Evolutionary conservation across 2,113 vertebrate species (phyloP).

Genomic region (Salvelinus alpinus): DNA sequence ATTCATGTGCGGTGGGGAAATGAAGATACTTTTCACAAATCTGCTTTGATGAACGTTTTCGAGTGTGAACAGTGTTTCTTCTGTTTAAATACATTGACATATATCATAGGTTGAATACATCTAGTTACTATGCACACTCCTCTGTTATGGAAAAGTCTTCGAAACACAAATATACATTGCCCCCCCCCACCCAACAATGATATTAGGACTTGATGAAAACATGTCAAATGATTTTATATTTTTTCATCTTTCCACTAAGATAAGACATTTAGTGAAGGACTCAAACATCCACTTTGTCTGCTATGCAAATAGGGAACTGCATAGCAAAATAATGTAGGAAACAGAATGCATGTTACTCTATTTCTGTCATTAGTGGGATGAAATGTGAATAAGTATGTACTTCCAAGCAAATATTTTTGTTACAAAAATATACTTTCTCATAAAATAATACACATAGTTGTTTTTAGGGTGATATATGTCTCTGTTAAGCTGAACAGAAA

Average conservation of each 20-base stretch:
- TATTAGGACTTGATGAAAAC: conserved; percentile 39
- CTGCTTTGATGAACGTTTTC: background rate
- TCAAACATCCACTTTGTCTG: conserved; percentile 19
- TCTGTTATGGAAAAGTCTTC: conserved; percentile 22
- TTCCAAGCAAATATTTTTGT: conserved; percentile 71
- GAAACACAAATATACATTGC: conserved; percentile 32
- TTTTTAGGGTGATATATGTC: conserved; percentile 67
- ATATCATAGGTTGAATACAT: conserved; percentile 39
- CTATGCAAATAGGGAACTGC: conserved; percentile 43
- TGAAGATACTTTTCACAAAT: background rate
- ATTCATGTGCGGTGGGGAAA: conserved; percentile 4
- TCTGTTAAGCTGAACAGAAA: conserved; percentile 77
- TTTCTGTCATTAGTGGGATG: conserved; percentile 37
- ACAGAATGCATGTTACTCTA: conserved; percentile 17
- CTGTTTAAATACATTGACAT: conserved; percentile 13
- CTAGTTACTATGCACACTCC: conserved; percentile 12
- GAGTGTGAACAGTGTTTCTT: background rate
- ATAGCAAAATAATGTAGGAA: conserved; percentile 30
- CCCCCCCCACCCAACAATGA: conserved; percentile 22
- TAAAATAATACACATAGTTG: conserved; percentile 76
- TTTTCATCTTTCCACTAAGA: conserved; percentile 41
- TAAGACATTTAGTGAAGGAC: conserved; percentile 64
- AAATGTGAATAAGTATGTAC: conserved; percentile 45
- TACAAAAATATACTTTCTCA: conserved; percentile 81
- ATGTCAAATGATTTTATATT: conserved; percentile 28